phyloP scores from a whole-genome alignment of 1,140 invertebrate species.

The Lordiphosa mommai region DNA sequence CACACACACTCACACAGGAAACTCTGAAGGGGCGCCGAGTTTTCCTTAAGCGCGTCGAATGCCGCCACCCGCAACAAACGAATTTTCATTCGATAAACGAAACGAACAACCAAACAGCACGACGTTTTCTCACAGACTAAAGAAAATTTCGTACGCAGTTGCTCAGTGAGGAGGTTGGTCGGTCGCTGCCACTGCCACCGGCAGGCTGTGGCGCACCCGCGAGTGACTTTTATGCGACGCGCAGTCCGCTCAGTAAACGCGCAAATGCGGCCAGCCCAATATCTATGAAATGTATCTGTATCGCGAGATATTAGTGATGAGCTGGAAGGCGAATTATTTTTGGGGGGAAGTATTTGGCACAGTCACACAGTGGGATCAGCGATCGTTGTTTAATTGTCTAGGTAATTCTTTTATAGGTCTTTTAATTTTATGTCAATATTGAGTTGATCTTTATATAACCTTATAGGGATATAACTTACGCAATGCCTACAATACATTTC shows the following conservation, averaged over 20 bases:
- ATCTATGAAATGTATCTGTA: conserved; percentile 56
- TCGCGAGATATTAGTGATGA: conserved; percentile 67
- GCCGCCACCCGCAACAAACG: conserved; percentile 53
- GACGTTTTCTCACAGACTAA: conserved; percentile 74
- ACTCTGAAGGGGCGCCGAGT: conserved; percentile 53
- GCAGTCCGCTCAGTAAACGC: conserved; percentile 30
- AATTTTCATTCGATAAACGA: conserved; percentile 46
- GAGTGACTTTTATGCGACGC: conserved; percentile 63
- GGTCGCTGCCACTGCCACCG: conserved; percentile 20
- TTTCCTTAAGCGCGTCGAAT: conserved; percentile 12
- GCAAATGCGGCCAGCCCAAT: conserved; percentile 50
- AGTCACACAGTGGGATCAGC: too few species aligned
- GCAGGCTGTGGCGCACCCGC: conserved; percentile 68
- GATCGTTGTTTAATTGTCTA: too few species aligned
- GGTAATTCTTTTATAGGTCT: too few species aligned
- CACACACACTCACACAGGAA: conserved; percentile 18
- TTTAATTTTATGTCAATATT: too few species aligned
- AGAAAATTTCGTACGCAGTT: conserved; percentile 73
- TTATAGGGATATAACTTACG: too few species aligned
- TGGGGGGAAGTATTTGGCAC: too few species aligned
- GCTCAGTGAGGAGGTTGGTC: conserved; percentile 38
- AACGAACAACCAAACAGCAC: conserved; percentile 50
- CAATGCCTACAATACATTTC: too few species aligned
- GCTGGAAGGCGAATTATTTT: conserved; percentile 7
- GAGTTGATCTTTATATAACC: too few species aligned